A percentile compares a stretch with the other conserved stretches of the same genome.
Evolutionary conservation across 2,888 invertebrate species (phyloP).

Genomic region (Drosophila borborema): DNA sequence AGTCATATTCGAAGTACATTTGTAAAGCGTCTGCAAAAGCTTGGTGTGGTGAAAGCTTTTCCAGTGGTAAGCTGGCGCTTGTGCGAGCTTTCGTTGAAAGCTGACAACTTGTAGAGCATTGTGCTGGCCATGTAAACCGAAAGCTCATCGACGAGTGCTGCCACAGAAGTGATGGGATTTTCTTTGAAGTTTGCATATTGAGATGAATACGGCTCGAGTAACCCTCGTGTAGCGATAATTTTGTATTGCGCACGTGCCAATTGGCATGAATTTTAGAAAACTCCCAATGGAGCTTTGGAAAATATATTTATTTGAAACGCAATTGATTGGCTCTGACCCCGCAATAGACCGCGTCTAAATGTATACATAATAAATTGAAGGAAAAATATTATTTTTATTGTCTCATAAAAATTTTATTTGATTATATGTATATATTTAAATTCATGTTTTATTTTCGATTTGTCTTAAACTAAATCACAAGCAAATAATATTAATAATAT

Average conservation of each 20-base stretch:
- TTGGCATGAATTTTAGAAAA: conserved; percentile 31
- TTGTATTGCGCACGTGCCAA: conserved; percentile 34
- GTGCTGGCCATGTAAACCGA: conserved; percentile 12
- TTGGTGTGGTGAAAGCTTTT: conserved; percentile 13
- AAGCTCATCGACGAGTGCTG: conserved; percentile 32
- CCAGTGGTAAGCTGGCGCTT: conserved; percentile 25
- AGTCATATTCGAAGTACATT: conserved; percentile 35
- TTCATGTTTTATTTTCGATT: too few relatives aligned
- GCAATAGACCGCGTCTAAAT: not conserved
- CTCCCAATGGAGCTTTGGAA: conserved; percentile 33
- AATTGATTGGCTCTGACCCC: conserved; percentile 48
- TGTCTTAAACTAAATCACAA: too few relatives aligned
- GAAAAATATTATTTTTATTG: not conserved
- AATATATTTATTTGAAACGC: conserved; percentile 58
- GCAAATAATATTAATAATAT: not conserved
- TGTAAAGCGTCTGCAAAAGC: conserved; percentile 30
- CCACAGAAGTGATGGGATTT: not conserved
- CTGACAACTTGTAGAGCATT: conserved; percentile 21
- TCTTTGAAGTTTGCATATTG: fast-evolving
- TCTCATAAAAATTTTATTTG: too few relatives aligned
- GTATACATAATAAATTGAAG: conserved; percentile 2
- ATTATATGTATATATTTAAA: too few relatives aligned
- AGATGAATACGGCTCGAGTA: not conserved
- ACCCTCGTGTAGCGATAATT: conserved; percentile 18
- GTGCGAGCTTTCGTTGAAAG: conserved; percentile 29